Evolutionary conservation across 2,113 vertebrate genomes (phyloP).

Genomic region (Labeo rohita): DNA sequence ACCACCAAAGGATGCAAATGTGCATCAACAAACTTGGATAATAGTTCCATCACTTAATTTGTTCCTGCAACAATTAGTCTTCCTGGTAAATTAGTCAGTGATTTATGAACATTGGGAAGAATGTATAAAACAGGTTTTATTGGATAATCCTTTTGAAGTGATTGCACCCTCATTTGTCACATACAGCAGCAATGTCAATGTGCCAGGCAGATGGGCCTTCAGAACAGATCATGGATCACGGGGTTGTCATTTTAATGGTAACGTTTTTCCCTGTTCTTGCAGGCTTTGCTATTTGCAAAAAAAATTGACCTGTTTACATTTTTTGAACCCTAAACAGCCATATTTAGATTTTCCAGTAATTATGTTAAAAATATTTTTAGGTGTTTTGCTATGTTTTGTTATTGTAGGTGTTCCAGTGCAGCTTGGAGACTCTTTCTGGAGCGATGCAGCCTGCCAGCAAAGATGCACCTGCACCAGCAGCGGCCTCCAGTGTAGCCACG

Average conservation of each 20-base stretch:
- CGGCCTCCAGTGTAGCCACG: not conserved
- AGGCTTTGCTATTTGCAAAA: not conserved
- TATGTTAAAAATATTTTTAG: no score
- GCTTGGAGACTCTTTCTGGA: slow-evolving; percentile 14
- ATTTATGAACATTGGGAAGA: no score
- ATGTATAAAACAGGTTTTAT: no score
- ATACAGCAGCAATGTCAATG: slow-evolving; percentile 54
- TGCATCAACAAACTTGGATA: no score
- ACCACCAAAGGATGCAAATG: no score
- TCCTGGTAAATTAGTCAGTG: no score
- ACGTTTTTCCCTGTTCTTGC: not conserved
- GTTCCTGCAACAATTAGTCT: no score
- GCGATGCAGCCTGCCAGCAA: not conserved
- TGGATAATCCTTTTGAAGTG: no score
- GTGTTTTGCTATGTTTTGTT: no score
- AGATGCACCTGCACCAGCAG: not conserved
- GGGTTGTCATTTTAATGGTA: slow-evolving; percentile 40
- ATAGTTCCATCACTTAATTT: no score
- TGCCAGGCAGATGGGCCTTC: slow-evolving; percentile 59
- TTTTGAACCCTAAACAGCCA: not conserved
- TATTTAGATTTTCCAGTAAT: slow-evolving; percentile 63
- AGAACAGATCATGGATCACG: slow-evolving; percentile 36
- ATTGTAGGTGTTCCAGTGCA: slow-evolving; percentile 15
- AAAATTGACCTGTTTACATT: not conserved
- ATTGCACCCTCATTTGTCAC: no score